phyloP scores from a whole-genome alignment of 2,888 invertebrate species.

The Ctenicera cuprea region DNA sequence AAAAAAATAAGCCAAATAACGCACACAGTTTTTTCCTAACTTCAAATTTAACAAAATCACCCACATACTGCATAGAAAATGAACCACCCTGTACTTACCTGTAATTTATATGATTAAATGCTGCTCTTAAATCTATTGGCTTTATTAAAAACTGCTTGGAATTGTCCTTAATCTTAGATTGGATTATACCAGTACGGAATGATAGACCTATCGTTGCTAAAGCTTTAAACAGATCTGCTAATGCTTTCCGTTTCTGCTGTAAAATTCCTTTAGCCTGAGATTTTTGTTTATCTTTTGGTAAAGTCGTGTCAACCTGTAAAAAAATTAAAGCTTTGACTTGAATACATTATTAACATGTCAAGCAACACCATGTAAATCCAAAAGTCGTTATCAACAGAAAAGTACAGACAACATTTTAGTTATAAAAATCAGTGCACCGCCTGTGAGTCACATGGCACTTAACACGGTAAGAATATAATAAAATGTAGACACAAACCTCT shows the following conservation, averaged over 20 bases:
- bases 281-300: constrained; percentile 84
- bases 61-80: too few relatives aligned
- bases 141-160: constrained; percentile 77
- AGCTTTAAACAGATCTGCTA: constrained; percentile 90
- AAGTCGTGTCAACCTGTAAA: constrained; percentile 74
- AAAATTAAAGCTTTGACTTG: neutral
- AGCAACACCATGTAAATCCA: too few relatives aligned
- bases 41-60: too few relatives aligned
- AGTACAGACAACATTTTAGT: too few relatives aligned
- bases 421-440: too few relatives aligned
- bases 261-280: constrained; percentile 87
- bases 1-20: too few relatives aligned
- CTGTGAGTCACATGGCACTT: too few relatives aligned
- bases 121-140: constrained; percentile 81
- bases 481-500: constrained; percentile 71
- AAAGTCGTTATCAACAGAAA: too few relatives aligned
- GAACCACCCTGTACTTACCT: constrained; percentile 60
- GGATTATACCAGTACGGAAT: constrained; percentile 85
- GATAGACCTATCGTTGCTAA: constrained; percentile 86
- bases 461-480: too few relatives aligned
- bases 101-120: constrained; percentile 74
- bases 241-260: constrained; percentile 88
- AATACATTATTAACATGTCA: constrained; percentile 26
- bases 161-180: constrained; percentile 74
- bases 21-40: too few relatives aligned